A percentile compares a stretch with the other conserved stretches of the same genome.
Evolutionary conservation across 1,140 invertebrate genomes (phyloP).

Genomic region (Cyphomyrmex costatus): DNA sequence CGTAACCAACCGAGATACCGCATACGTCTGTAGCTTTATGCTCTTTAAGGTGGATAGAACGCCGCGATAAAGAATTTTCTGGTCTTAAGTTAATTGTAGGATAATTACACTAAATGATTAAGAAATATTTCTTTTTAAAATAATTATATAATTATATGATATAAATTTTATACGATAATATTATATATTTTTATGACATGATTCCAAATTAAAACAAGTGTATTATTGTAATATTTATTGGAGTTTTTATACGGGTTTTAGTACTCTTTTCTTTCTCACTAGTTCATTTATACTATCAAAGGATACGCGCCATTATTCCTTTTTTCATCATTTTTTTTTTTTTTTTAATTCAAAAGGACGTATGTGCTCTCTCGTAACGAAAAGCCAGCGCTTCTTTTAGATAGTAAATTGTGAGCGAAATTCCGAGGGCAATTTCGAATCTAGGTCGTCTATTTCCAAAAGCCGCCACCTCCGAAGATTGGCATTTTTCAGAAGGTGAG

Average conservation of each 20-base stretch:
- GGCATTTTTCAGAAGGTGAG: constrained; percentile 25
- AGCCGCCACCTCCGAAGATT: constrained; percentile 31
- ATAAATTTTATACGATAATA: background rate
- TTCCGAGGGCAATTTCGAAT: constrained; percentile 40
- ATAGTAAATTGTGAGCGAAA: constrained; percentile 51
- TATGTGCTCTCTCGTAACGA: constrained; percentile 17
- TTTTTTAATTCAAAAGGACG: constrained; percentile 36
- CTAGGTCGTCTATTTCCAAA: constrained; percentile 48
- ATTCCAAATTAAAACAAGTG: constrained; percentile 8
- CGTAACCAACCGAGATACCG: constrained; percentile 33
- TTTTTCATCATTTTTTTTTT: constrained; percentile 42
- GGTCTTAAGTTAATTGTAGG: background rate
- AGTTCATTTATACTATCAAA: constrained; percentile 16
- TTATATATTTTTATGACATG: background rate
- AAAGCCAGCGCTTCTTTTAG: constrained; percentile 48
- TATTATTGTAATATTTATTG: background rate
- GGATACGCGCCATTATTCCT: background rate
- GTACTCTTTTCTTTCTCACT: background rate
- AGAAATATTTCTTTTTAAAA: background rate
- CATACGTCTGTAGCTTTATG: constrained; percentile 9
- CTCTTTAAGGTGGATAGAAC: constrained; percentile 14
- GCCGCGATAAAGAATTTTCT: constrained; percentile 1
- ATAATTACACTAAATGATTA: background rate
- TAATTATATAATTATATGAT: background rate
- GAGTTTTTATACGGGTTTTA: constrained; percentile 4